phyloP scores from a whole-genome alignment of 2,797 vertebrate species.

The Rhadinocentrus ornatus region DNA sequence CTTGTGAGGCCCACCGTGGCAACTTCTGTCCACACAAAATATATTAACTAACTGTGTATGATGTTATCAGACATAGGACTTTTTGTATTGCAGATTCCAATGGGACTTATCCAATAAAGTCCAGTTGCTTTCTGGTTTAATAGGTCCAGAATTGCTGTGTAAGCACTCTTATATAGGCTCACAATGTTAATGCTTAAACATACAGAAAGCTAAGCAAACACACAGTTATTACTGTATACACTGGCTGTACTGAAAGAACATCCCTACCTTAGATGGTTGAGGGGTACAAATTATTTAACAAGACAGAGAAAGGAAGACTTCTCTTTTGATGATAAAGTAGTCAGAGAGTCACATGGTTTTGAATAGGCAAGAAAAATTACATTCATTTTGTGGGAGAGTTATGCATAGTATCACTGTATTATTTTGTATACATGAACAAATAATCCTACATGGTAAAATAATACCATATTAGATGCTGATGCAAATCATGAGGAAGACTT shows the following conservation, averaged over 20 bases:
- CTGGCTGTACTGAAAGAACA: background rate
- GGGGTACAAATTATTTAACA: background rate
- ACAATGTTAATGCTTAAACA: background rate
- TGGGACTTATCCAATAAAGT: background rate
- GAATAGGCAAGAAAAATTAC: background rate
- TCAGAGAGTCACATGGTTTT: background rate
- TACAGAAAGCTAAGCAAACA: conserved; percentile 8
- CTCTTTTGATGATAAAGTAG: background rate
- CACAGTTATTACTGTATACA: conserved; percentile 8
- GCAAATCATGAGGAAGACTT: conserved; percentile 18
- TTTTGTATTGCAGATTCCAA: background rate
- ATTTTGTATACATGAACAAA: background rate
- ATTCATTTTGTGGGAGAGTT: background rate
- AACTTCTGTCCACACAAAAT: conserved; percentile 47
- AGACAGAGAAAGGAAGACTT: background rate
- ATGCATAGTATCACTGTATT: background rate
- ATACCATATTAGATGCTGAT: conserved; percentile 6
- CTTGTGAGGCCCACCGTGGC: conserved; percentile 53
- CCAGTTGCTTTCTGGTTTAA: background rate
- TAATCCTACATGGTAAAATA: background rate
- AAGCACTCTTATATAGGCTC: background rate
- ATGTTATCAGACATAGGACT: conserved; percentile 5
- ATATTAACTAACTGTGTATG: conserved; percentile 36
- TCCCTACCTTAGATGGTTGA: background rate
- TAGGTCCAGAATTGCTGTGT: background rate